These are phyloP conservation scores for Cacoxenus indagator DNA, from an alignment of 2,888 invertebrate genomes.

Conservation along the genomic window DNA sequence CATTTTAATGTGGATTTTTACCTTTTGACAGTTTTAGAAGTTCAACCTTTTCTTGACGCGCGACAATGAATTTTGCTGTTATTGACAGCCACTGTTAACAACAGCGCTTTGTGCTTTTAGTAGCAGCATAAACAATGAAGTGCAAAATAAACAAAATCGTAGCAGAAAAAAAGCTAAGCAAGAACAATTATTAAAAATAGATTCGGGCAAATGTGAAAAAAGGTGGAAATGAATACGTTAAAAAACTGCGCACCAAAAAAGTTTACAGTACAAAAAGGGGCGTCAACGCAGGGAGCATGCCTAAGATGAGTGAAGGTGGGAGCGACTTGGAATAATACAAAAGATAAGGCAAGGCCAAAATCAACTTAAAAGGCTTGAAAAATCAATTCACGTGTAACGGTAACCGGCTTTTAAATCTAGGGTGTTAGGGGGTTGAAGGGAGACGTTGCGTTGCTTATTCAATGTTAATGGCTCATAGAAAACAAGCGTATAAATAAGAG, in stretches of 20 bases:
- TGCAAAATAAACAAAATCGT: slow-evolving; percentile 36
- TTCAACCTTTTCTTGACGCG: background rate
- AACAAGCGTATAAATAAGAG: slow-evolving; percentile 28
- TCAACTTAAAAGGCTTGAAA: slow-evolving; percentile 54
- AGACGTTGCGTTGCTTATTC: slow-evolving; percentile 39
- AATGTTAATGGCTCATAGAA: slow-evolving; percentile 31
- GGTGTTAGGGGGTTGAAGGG: slow-evolving; percentile 21
- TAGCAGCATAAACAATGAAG: background rate
- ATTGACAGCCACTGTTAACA: background rate
- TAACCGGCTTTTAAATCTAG: slow-evolving; percentile 41
- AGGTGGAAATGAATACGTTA: slow-evolving; percentile 21
- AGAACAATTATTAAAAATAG: slow-evolving; percentile 51
- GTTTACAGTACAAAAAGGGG: background rate
- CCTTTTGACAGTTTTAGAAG: background rate
- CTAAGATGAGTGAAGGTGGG: too few species aligned
- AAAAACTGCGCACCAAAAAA: slow-evolving; percentile 19
- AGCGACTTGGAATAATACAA: background rate
- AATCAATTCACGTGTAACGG: slow-evolving; percentile 49
- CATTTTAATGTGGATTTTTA: background rate
- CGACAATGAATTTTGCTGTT: background rate
- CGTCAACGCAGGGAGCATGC: background rate
- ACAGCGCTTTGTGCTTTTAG: background rate
- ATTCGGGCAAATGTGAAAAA: slow-evolving; percentile 34
- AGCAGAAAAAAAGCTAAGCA: slow-evolving; percentile 21
- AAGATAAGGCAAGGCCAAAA: background rate